Base-by-base conservation (phyloP, 2,797 vertebrate species). In the Leucoraja ocellata region DNA sequence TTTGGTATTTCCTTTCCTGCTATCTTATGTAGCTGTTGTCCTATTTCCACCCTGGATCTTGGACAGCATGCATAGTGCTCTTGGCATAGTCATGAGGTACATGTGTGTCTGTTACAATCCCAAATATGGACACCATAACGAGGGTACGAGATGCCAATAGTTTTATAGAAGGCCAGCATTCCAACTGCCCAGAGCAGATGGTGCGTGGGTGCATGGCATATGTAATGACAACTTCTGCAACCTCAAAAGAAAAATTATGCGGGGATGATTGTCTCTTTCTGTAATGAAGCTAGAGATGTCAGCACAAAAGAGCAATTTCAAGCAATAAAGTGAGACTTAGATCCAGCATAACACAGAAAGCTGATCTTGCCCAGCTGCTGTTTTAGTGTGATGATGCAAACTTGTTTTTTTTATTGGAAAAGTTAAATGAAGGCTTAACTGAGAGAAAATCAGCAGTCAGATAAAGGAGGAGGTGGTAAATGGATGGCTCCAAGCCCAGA, bases 121-220 rank as follows among this genome's bases (percentile, higher is more conserved):
- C 16, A 32, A 7, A 4, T 14, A 32, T 32, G 61, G 68, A 36
- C 2, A 68, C 28, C 58, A 68, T 16, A 32, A 16, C 4, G 25
- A 61, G 6, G 46, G 14, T 65, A 65, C 65, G 9, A 21, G 54
- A n/a, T 1, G 61, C 25, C 54, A n/a, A 28, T 14, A n/a, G 83
- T 25, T 61, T 84, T 84, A 28, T n/a, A 14, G 28, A n/a, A 28
- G 58, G n/a, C 84, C n/a, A 36, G n/a, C n/a, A 16, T 36, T 36
- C n/a, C 63, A 18, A 88, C 32, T 88, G 61, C 6, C n/a, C n/a
- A 68, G 14, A 88, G 32, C 84, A 88, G 84, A 88, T 88, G n/a
- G 61, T 36, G n/a, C 65, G 1, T 68, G 32, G 84, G 84, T 36
- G n/a, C 61, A 36, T 1, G 14, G 4, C 61, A 88, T 6, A 32